phyloP scores from a whole-genome alignment of 2,797 vertebrate species.

The Falco biarmicus region DNA sequence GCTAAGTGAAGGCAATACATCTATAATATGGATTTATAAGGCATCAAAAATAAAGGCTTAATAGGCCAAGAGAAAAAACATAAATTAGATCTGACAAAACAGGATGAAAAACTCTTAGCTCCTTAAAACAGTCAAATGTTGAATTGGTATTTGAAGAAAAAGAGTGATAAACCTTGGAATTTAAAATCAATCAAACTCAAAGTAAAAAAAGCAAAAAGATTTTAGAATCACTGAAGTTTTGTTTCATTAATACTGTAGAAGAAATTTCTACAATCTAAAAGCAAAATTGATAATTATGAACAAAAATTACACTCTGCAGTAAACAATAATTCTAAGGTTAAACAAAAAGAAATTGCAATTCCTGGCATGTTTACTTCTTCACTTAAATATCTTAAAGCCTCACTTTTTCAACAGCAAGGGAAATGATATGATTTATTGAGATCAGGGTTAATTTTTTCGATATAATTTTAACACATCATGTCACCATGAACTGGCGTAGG shows the following conservation, averaged over 20 bases:
- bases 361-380: not conserved
- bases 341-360: too few species aligned
- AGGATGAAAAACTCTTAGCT: not conserved
- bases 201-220: not conserved
- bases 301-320: not conserved
- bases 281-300: accelerated
- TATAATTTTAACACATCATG: not conserved
- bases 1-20: not conserved
- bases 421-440: not conserved
- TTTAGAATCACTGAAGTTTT: not conserved
- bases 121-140: not conserved
- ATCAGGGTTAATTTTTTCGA: not conserved
- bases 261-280: not conserved
- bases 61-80: not conserved
- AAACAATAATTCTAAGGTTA: not conserved
- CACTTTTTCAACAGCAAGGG: not conserved
- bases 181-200: not conserved
- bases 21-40: not conserved
- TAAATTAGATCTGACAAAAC: not conserved
- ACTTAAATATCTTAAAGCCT: not conserved
- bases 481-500: not conserved
- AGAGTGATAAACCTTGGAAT: not conserved
- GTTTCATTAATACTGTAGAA: not conserved
- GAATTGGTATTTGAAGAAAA: not conserved
- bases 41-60: not conserved